A percentile compares a stretch with the other conserved stretches of the same genome.
Conservation (phyloP, 2,113 vertebrate species). For the Chiloscyllium plagiosum region DNA sequence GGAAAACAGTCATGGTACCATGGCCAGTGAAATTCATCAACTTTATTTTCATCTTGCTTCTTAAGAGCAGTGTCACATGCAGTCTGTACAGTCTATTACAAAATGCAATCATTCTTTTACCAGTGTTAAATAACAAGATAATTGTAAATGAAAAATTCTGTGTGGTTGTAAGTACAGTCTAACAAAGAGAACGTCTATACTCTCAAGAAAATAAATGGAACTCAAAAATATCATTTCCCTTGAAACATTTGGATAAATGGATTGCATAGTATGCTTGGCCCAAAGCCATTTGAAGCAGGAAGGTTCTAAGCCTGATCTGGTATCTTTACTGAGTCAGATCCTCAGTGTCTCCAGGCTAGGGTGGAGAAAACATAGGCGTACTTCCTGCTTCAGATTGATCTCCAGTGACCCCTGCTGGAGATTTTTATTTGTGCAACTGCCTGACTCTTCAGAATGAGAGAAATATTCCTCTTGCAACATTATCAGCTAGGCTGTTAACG, state of each 20-base stretch:
- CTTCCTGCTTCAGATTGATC: not conserved
- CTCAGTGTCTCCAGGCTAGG: not conserved
- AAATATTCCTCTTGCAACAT: not conserved
- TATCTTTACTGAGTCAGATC: not conserved
- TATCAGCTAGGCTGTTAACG: not conserved
- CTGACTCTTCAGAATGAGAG: not conserved
- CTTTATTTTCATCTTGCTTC: not conserved
- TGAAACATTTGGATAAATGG: not conserved
- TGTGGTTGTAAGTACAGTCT: not conserved
- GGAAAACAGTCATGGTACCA: too few relatives aligned
- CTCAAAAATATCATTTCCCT: not conserved
- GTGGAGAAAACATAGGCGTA: not conserved
- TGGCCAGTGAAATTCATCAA: not conserved
- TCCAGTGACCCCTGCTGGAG: constrained; percentile 18
- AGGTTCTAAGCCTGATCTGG: not conserved
- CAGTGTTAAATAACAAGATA: not conserved
- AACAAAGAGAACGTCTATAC: not conserved
- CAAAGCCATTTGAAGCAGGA: not conserved
- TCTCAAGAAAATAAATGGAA: not conserved
- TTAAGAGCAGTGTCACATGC: not conserved
- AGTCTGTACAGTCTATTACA: not conserved
- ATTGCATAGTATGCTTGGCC: not conserved
- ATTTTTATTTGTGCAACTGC: too few relatives aligned
- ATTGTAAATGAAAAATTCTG: not conserved
- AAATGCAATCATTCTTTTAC: not conserved